A percentile compares a stretch with the other conserved stretches of the same genome.
Conservation (phyloP, 2,113 vertebrate genomes). For the Dicentrarchus labrax region DNA sequence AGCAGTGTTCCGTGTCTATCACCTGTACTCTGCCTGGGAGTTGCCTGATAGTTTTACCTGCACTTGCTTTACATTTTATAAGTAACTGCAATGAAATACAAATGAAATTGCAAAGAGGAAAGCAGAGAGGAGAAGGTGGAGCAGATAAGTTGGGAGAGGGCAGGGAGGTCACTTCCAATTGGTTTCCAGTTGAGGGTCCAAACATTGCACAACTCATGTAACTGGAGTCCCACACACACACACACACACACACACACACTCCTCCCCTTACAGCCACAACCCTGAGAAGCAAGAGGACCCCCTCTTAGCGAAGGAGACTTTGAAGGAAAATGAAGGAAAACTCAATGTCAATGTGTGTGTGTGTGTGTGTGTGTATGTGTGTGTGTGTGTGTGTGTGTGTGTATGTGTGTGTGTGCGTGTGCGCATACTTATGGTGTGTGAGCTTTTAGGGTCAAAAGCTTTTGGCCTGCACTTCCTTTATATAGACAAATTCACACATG, state of each 20-base stretch:
- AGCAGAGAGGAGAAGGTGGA: background rate
- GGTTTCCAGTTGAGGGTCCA: slow-evolving; percentile 59
- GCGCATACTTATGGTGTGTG: background rate
- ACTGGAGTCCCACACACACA: slow-evolving; percentile 58
- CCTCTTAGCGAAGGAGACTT: slow-evolving; percentile 7
- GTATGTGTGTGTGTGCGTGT: background rate
- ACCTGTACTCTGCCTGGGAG: background rate
- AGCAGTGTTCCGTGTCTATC: background rate
- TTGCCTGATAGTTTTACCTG: background rate
- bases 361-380: slow-evolving; percentile 12
- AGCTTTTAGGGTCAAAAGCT: background rate
- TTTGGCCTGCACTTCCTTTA: slow-evolving; percentile 28
- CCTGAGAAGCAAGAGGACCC: slow-evolving; percentile 35
- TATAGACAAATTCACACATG: slow-evolving; percentile 17
- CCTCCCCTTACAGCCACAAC: slow-evolving; percentile 16
- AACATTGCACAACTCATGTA: slow-evolving; percentile 70
- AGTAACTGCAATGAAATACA: background rate
- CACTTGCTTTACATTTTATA: background rate
- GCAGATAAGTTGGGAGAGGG: slow-evolving; percentile 28
- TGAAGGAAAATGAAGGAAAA: background rate
- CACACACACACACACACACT: slow-evolving; percentile 22
- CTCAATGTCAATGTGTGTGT: background rate
- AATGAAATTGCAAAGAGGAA: background rate
- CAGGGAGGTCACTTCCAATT: slow-evolving; percentile 55
- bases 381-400: slow-evolving; percentile 3